Conservation (phyloP, 1,140 invertebrate species). For the Apis laboriosa region DNA sequence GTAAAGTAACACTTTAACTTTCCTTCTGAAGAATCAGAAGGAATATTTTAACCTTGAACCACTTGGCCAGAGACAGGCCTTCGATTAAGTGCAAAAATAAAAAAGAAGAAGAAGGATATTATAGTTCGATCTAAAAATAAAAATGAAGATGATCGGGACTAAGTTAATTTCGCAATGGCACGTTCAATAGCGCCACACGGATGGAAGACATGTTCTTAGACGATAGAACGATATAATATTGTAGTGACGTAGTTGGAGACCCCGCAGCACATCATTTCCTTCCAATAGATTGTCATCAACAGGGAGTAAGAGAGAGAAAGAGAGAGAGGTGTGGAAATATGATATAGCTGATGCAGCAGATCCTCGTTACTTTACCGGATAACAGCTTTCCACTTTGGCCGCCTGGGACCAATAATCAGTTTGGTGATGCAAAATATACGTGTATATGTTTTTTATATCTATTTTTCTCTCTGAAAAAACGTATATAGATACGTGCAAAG, state of each 20-base stretch:
- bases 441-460: background rate
- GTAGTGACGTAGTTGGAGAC: slow-evolving; percentile 1
- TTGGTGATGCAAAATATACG: background rate
- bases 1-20: too few relatives aligned
- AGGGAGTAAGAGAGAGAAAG: background rate
- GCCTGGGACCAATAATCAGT: slow-evolving; percentile 8
- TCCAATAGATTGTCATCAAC: slow-evolving; percentile 35
- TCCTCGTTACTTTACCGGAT: slow-evolving; percentile 14
- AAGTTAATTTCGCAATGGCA: background rate
- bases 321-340: slow-evolving; percentile 6
- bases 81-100: background rate
- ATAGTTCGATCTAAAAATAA: background rate
- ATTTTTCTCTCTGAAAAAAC: too few relatives aligned
- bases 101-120: background rate
- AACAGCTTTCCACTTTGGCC: slow-evolving; percentile 12
- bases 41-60: too few relatives aligned
- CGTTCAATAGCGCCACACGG: background rate
- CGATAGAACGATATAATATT: slow-evolving; percentile 19
- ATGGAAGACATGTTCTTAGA: background rate
- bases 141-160: background rate
- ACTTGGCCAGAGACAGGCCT: too few relatives aligned
- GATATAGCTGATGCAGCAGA: slow-evolving; percentile 16
- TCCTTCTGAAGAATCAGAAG: too few relatives aligned
- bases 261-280: slow-evolving; percentile 13
- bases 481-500: too few relatives aligned